Evolutionary conservation across 2,113 vertebrate genomes (phyloP).

Genomic region (Chloebia gouldiae): DNA sequence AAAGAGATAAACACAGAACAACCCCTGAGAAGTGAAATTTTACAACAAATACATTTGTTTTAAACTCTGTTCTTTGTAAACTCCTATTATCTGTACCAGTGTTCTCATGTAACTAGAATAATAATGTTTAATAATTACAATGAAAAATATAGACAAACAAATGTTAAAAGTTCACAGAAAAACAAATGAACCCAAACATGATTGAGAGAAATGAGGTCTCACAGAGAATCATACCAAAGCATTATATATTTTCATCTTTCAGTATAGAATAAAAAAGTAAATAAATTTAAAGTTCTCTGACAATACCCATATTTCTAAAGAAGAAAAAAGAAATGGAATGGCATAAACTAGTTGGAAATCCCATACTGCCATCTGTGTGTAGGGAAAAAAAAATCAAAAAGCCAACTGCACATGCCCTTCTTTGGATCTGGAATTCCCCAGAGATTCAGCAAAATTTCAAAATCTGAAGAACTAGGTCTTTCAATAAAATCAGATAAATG

Average conservation of each 20-base stretch:
- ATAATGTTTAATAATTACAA: not conserved
- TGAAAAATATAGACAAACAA: not conserved
- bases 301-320: not conserved
- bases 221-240: not conserved
- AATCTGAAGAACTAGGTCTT: not conserved
- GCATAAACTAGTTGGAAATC: conserved; percentile 10
- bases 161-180: not conserved
- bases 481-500: not conserved
- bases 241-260: not conserved
- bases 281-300: not conserved
- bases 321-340: not conserved
- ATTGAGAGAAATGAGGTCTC: conserved; percentile 11
- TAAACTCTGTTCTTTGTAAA: conserved; percentile 43
- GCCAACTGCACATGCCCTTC: not conserved
- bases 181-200: not conserved
- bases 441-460: conserved; percentile 2
- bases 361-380: not conserved
- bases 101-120: not conserved
- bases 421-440: conserved; percentile 40
- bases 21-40: conserved; percentile 60
- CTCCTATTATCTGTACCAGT: conserved; percentile 2
- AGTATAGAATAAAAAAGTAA: not conserved
- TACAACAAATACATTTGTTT: conserved; percentile 20
- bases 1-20: not conserved
- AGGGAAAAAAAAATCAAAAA: not conserved